These are phyloP conservation scores for Cyclopterus lumpus DNA, from an alignment of 2,797 vertebrate species.

Conservation along the genomic window DNA sequence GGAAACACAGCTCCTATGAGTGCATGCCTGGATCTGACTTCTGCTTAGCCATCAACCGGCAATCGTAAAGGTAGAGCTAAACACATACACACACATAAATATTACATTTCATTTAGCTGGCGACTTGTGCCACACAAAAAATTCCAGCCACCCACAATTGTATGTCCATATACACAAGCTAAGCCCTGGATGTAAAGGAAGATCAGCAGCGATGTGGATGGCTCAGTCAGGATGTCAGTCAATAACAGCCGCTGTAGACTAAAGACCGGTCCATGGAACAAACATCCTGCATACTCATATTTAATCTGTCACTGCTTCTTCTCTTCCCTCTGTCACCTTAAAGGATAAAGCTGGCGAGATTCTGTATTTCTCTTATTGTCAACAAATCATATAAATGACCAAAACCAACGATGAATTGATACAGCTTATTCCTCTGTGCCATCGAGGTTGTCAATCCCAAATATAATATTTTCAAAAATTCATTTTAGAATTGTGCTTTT, in stretches of 20 bases:
- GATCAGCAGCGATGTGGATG: constrained; percentile 54
- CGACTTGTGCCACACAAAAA: constrained; percentile 1
- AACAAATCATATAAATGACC: not conserved
- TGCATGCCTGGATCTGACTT: constrained; percentile 58
- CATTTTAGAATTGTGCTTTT: not conserved
- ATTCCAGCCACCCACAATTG: constrained; percentile 16
- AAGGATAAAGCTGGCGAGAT: not conserved
- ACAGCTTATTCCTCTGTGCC: not conserved
- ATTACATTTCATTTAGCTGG: too few relatives aligned
- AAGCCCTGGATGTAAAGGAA: constrained; percentile 52
- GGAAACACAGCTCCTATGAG: constrained; percentile 74
- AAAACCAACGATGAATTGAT: not conserved
- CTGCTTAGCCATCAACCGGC: constrained; percentile 47
- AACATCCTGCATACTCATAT: constrained; percentile 16
- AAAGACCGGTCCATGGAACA: constrained; percentile 22
- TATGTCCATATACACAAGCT: constrained; percentile 38
- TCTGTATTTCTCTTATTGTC: not conserved
- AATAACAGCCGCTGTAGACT: constrained; percentile 42
- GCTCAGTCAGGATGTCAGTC: constrained; percentile 67
- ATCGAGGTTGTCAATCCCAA: not conserved
- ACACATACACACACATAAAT: constrained; percentile 27
- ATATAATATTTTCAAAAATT: not conserved
- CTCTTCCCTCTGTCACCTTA: not conserved
- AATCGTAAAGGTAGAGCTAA: constrained; percentile 44
- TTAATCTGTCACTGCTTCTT: not conserved